Evolutionary conservation across 2,888 invertebrate genomes (phyloP).

Genomic region (Plagodis dolabraria): DNA sequence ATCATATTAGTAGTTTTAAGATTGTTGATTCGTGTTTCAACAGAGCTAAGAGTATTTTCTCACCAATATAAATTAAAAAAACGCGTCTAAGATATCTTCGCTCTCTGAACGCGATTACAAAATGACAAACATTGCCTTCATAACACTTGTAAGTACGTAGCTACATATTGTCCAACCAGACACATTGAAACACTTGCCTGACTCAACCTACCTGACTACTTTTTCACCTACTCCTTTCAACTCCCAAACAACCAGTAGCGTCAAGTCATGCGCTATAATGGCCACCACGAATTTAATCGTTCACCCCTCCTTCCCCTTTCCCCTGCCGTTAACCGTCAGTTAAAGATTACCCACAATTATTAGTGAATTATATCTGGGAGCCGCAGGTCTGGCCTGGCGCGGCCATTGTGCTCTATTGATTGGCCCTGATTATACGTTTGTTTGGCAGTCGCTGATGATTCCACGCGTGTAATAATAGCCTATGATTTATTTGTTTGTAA

Average conservation of each 20-base stretch:
- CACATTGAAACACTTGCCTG: background rate
- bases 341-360: constrained; percentile 50
- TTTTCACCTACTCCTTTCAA: constrained; percentile 1
- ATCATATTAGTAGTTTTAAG: too few relatives aligned
- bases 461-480: constrained; percentile 11
- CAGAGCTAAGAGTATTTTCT: too few relatives aligned
- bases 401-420: constrained; percentile 28
- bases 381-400: constrained; percentile 5
- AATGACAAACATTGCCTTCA: too few relatives aligned
- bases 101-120: too few relatives aligned
- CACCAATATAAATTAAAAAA: too few relatives aligned
- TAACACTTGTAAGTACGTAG: too few relatives aligned
- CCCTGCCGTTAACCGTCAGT: constrained; percentile 19
- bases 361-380: constrained; percentile 22
- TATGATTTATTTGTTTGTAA: constrained; percentile 28
- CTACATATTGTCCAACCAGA: background rate
- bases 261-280: constrained; percentile 70
- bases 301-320: constrained; percentile 8
- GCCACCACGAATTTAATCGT: constrained; percentile 46
- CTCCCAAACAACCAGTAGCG: constrained; percentile 35
- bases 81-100: too few relatives aligned
- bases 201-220: background rate
- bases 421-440: constrained; percentile 27
- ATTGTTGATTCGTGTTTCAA: too few relatives aligned
- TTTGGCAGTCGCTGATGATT: constrained; percentile 20